A percentile compares a stretch with the other conserved stretches of the same genome.
Evolutionary conservation across 1,140 invertebrate species (phyloP).

Genomic region (Antheraea mylitta): DNA sequence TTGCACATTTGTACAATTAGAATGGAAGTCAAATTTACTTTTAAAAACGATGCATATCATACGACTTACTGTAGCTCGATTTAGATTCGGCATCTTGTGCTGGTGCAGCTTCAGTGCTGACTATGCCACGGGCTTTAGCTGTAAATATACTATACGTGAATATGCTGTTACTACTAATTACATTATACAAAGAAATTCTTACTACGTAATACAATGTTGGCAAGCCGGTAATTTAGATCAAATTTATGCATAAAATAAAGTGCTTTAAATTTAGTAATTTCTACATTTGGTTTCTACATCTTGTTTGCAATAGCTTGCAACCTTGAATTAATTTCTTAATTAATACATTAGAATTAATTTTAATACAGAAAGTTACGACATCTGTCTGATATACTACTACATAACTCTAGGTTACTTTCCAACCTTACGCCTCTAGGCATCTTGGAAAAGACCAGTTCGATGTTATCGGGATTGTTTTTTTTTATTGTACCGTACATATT

Average conservation of each 20-base stretch:
- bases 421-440: too few species aligned
- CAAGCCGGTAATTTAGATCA: neutral
- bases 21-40: too few species aligned
- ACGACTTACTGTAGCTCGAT: constrained; percentile 33
- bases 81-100: constrained; percentile 46
- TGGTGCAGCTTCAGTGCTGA: constrained; percentile 27
- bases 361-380: too few species aligned
- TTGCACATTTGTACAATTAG: too few species aligned
- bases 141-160: constrained; percentile 16
- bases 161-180: constrained; percentile 6
- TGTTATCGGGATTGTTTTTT: too few species aligned
- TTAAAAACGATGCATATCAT: too few species aligned
- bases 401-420: too few species aligned
- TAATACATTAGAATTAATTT: constrained; percentile 8
- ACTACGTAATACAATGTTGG: too few species aligned
- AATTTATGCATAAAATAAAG: constrained; percentile 2
- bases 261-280: neutral
- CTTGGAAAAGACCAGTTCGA: too few species aligned
- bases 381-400: too few species aligned
- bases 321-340: constrained; percentile 9
- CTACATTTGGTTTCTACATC: neutral
- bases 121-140: constrained; percentile 46
- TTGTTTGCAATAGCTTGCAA: neutral
- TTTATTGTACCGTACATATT: too few species aligned
- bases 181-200: neutral